These are phyloP conservation scores for Pentamera pediparva DNA, from an alignment of 53 echinoderm and acorn worm genomes.

Conservation along the genomic window DNA sequence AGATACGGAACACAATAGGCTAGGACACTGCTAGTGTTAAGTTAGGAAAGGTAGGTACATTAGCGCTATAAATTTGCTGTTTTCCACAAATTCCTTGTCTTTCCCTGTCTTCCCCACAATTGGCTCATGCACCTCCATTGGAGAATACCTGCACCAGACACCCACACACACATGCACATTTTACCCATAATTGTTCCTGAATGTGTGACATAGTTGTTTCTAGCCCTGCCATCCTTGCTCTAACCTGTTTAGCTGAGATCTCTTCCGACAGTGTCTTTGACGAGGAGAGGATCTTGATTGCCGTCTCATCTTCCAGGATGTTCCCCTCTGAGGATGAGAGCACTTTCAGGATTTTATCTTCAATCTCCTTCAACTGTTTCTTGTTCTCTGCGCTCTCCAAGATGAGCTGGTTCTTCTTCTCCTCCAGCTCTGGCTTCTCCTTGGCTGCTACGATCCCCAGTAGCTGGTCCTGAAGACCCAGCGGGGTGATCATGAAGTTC, in stretches of 20 bases:
- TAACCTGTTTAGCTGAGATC: slow-evolving; percentile 95
- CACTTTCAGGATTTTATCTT: slow-evolving; percentile 91
- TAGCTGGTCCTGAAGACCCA: slow-evolving; percentile 98
- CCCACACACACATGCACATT: too few relatives aligned
- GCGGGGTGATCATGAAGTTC: slow-evolving; percentile 99
- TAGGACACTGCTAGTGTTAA: too few relatives aligned
- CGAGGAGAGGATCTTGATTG: slow-evolving; percentile 90
- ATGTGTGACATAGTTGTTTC: too few relatives aligned
- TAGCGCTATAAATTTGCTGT: too few relatives aligned
- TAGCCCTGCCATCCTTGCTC: slow-evolving; percentile 89
- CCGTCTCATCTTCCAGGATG: slow-evolving; percentile 97
- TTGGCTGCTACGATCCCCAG: slow-evolving; percentile 97
- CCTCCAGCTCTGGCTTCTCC: slow-evolving; percentile 93
- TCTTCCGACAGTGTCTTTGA: slow-evolving; percentile 97
- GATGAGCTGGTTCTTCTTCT: slow-evolving; percentile 99
- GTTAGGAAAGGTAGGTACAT: too few relatives aligned
- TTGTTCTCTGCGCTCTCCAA: slow-evolving; percentile 95
- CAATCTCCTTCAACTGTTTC: slow-evolving; percentile 98
- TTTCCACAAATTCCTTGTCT: too few relatives aligned
- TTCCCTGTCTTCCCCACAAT: too few relatives aligned
- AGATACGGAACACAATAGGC: too few relatives aligned
- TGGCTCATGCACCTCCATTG: too few relatives aligned
- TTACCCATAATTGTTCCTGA: too few relatives aligned
- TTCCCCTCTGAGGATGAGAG: slow-evolving; percentile 93
- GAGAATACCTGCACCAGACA: too few relatives aligned